phyloP scores from a whole-genome alignment of 1,140 invertebrate species.

The Drosophila nebulosa region DNA sequence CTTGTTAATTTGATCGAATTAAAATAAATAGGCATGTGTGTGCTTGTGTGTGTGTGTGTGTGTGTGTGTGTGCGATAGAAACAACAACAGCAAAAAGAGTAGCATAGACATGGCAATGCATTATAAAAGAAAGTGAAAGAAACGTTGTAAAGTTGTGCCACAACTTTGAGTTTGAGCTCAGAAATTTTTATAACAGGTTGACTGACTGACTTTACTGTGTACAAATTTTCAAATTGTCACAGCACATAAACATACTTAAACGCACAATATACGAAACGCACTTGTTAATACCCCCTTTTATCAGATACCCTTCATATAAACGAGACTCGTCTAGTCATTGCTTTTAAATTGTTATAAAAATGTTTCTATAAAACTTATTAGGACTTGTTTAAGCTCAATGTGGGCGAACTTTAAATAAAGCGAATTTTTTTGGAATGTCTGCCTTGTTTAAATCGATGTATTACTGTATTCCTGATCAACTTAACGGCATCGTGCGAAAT shows the following conservation, averaged over 20 bases:
- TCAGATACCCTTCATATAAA: too few relatives aligned
- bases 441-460: too few relatives aligned
- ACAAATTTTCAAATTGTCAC: slow-evolving; percentile 35
- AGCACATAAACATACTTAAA: slow-evolving; percentile 18
- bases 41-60: too few relatives aligned
- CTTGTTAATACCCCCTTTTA: too few relatives aligned
- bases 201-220: slow-evolving; percentile 17
- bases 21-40: slow-evolving; percentile 36
- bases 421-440: too few relatives aligned
- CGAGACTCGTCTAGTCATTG: too few relatives aligned
- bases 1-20: slow-evolving; percentile 67
- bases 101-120: slow-evolving; percentile 1
- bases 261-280: background rate
- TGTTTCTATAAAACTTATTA: too few relatives aligned
- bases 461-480: too few relatives aligned
- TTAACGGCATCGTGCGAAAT: too few relatives aligned
- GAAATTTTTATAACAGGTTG: slow-evolving; percentile 56
- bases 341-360: too few relatives aligned
- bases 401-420: too few relatives aligned
- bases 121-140: slow-evolving; percentile 44
- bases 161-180: slow-evolving; percentile 41
- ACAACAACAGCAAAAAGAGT: slow-evolving; percentile 3
- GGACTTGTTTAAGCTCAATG: too few relatives aligned
- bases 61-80: slow-evolving; percentile 48
- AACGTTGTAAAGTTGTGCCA: slow-evolving; percentile 44